Evolutionary conservation across 1,140 invertebrate species (phyloP).

Genomic region (Pseudomyrmex gracilis): DNA sequence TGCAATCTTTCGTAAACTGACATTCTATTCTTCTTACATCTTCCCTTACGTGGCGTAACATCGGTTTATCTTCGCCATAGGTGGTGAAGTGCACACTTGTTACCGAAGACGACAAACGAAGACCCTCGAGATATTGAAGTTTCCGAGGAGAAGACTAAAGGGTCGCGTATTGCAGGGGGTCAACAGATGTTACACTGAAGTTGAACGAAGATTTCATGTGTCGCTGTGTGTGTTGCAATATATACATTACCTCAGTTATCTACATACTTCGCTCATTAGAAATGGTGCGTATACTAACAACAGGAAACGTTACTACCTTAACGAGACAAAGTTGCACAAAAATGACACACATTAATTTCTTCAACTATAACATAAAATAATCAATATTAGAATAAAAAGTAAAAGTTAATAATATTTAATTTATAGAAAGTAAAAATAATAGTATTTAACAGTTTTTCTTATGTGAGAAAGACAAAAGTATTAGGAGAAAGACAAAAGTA

Average conservation of each 20-base stretch:
- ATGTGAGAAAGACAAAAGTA: too few relatives aligned
- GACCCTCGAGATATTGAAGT: conserved; percentile 53
- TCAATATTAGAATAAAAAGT: too few relatives aligned
- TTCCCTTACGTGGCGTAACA: conserved; percentile 52
- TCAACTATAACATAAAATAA: neutral
- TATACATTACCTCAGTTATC: conserved; percentile 32
- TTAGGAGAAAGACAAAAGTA: too few relatives aligned
- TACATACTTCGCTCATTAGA: conserved; percentile 33
- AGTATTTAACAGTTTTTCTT: neutral
- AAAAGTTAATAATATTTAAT: too few relatives aligned
- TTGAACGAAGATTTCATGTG: conserved; percentile 18
- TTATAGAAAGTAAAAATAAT: neutral
- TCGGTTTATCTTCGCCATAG: conserved; percentile 42
- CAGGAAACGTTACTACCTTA: neutral
- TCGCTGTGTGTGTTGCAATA: conserved; percentile 29
- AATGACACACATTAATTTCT: neutral
- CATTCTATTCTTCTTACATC: conserved; percentile 8
- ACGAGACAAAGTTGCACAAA: neutral
- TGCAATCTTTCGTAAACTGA: neutral
- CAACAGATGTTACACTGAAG: conserved; percentile 57
- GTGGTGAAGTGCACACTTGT: conserved; percentile 62
- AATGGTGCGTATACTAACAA: neutral
- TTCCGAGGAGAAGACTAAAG: conserved; percentile 37
- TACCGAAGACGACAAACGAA: conserved; percentile 36
- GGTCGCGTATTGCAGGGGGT: conserved; percentile 38